A percentile compares a stretch with the other conserved stretches of the same genome.
phyloP scores from a whole-genome alignment of 64 coral and sea anemone genomes.

The Dendronephthya gigantea region DNA sequence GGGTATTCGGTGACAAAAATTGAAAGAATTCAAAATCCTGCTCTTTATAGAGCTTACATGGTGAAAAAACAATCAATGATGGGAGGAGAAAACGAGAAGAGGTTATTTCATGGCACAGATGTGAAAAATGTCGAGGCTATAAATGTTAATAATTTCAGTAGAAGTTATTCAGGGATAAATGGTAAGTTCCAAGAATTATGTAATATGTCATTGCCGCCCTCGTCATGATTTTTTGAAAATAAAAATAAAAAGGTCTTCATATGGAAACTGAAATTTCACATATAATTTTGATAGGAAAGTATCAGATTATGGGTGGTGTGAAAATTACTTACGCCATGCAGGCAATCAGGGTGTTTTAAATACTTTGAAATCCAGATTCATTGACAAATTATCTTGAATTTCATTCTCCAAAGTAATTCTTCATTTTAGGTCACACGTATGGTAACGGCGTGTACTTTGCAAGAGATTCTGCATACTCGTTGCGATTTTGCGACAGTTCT shows the following conservation, averaged over 20 bases:
- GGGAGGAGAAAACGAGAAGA: neutral
- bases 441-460: neutral
- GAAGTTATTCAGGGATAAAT: conserved; percentile 8
- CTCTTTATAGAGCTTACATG: neutral
- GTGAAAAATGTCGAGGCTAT: neutral
- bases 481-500: neutral
- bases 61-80: conserved; percentile 4
- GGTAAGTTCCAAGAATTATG: neutral
- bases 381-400: no score
- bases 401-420: neutral
- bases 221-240: no score
- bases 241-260: no score
- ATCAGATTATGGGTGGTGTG: no score
- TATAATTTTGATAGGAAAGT: no score
- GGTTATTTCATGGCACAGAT: neutral
- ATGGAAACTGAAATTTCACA: no score
- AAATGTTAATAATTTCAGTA: neutral
- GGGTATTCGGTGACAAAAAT: neutral
- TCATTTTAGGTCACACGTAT: neutral
- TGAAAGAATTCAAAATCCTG: conserved; percentile 4
- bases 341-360: no score
- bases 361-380: no score
- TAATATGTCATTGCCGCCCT: no score
- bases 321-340: no score
- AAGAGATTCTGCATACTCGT: neutral